phyloP scores from a whole-genome alignment of 2,113 vertebrate genomes.

The Petromus typicus region DNA sequence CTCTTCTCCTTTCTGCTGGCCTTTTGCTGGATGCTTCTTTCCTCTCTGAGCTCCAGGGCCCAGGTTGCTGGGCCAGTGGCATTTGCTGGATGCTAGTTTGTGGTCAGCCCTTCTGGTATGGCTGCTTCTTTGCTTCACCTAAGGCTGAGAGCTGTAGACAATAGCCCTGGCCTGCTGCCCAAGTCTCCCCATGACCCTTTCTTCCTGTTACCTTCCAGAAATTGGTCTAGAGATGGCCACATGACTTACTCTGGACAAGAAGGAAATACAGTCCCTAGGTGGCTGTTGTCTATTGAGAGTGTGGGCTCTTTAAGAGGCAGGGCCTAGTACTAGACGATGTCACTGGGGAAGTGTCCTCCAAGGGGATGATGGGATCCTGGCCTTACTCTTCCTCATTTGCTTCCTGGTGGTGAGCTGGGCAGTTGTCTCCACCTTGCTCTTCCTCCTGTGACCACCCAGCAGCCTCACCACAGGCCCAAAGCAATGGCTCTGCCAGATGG shows the following conservation, averaged over 20 bases:
- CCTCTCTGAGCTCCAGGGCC: background rate
- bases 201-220: background rate
- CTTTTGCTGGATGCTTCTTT: background rate
- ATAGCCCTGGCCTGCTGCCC: background rate
- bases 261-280: background rate
- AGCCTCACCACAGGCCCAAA: background rate
- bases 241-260: background rate
- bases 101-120: background rate
- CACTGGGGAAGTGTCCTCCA: background rate
- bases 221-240: background rate
- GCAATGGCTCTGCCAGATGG: background rate
- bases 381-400: background rate
- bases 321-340: background rate
- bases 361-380: background rate
- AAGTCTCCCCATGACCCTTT: background rate
- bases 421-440: background rate
- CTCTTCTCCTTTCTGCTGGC: background rate
- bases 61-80: background rate
- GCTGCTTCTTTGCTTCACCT: background rate
- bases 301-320: background rate
- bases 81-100: background rate
- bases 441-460: background rate
- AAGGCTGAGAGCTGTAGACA: background rate
- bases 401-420: background rate
- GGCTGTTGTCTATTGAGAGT: background rate